Conservation (phyloP, 2,113 vertebrate species). For the Kryptolebias marmoratus region DNA sequence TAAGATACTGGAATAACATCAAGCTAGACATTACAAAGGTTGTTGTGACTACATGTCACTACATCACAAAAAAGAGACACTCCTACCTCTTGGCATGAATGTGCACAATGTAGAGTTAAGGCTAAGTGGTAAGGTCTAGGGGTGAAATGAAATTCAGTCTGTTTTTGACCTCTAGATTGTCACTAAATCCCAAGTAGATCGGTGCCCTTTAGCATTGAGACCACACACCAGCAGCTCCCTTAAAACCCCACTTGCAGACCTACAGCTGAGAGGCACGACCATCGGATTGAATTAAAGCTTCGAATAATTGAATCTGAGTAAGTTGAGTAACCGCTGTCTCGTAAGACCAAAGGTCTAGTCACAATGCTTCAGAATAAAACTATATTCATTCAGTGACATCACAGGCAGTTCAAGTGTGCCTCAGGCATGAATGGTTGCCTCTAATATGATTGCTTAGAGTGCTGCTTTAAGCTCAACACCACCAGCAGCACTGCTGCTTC, state of each 20-base stretch:
- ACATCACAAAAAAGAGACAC: not conserved
- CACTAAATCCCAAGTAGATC: constrained; percentile 48
- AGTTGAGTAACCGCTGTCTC: constrained; percentile 70
- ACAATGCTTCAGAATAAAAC: constrained; percentile 52
- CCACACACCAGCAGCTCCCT: constrained; percentile 41
- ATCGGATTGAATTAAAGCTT: constrained; percentile 65
- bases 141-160: not conserved
- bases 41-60: not conserved
- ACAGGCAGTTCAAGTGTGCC: constrained; percentile 39
- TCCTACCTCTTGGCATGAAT: not conserved
- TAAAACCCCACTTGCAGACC: constrained; percentile 68
- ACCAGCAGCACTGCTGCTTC: constrained; percentile 25
- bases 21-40: not conserved
- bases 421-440: constrained; percentile 53
- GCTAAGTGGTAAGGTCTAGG: not conserved
- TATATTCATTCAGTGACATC: constrained; percentile 53
- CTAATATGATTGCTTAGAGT: constrained; percentile 47
- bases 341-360: constrained; percentile 62
- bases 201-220: constrained; percentile 6
- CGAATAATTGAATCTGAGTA: constrained; percentile 71
- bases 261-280: constrained; percentile 53
- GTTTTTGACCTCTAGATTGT: constrained; percentile 56
- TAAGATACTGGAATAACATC: not conserved
- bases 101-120: not conserved
- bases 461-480: constrained; percentile 47